Evolutionary conservation across 2,888 invertebrate species (phyloP).

Genomic region (Drosophila pseudotalamancana): DNA sequence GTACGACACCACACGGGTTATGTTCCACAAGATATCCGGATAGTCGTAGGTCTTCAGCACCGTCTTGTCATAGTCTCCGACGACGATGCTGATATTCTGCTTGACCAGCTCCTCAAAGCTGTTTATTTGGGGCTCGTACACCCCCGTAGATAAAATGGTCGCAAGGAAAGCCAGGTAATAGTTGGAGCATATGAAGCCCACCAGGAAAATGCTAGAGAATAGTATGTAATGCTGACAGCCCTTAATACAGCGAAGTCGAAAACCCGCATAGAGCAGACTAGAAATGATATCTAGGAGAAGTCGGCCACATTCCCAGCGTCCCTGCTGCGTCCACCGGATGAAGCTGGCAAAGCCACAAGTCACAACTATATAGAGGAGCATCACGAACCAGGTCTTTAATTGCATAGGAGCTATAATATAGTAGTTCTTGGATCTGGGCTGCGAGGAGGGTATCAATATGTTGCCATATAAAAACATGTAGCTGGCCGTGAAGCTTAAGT

Average conservation of each 20-base stretch:
- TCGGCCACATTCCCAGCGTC: conserved; percentile 20
- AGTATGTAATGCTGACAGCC: conserved; percentile 50
- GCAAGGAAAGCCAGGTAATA: conserved; percentile 56
- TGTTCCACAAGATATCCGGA: conserved; percentile 51
- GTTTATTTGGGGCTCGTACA: conserved; percentile 51
- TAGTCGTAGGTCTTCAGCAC: conserved; percentile 33
- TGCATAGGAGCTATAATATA: conserved; percentile 54
- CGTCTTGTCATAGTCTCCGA: conserved; percentile 54
- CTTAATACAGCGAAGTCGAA: conserved; percentile 28
- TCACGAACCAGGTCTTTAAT: conserved; percentile 33
- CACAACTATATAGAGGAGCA: conserved; percentile 33
- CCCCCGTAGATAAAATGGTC: conserved; percentile 57
- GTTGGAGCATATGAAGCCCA: conserved; percentile 50
- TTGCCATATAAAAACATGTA: conserved; percentile 50
- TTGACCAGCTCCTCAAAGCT: conserved; percentile 53
- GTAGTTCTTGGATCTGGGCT: conserved; percentile 38
- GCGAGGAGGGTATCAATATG: conserved; percentile 42
- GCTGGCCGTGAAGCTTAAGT: conserved; percentile 38
- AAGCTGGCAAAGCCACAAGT: conserved; percentile 39
- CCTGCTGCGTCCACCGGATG: conserved; percentile 43
- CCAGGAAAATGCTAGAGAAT: conserved; percentile 36
- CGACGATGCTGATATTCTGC: conserved; percentile 42
- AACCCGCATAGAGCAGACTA: conserved; percentile 41
- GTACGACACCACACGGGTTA: conserved; percentile 44
- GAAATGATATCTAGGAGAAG: conserved; percentile 34